Evolutionary conservation across 2,113 vertebrate genomes (phyloP).

Genomic region (Pseudopipra pipra): DNA sequence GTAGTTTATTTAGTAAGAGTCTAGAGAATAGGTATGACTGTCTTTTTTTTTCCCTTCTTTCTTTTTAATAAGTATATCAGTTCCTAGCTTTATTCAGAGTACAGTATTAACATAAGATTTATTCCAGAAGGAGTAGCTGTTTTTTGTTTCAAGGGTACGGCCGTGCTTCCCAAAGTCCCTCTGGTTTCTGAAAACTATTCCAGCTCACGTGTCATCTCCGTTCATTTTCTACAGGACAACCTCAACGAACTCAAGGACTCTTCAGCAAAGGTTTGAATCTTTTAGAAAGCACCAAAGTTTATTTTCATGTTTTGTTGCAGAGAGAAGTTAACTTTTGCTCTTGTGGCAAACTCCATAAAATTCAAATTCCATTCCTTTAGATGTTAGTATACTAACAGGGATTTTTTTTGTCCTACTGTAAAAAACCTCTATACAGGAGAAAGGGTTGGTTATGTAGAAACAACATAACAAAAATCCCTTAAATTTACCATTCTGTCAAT

Average conservation of each 20-base stretch:
- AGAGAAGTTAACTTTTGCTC: not conserved
- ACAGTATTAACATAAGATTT: slow-evolving; percentile 76
- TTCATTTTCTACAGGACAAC: slow-evolving; percentile 99
- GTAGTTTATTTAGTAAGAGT: slow-evolving; percentile 10
- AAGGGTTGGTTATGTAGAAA: not conserved
- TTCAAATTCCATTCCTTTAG: not conserved
- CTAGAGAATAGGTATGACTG: slow-evolving; percentile 38
- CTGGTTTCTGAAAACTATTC: slow-evolving; percentile 87
- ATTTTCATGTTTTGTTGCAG: not conserved
- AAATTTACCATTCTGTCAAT: not conserved
- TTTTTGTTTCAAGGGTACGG: slow-evolving; percentile 79
- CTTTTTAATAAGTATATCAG: not conserved
- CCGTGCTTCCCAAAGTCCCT: slow-evolving; percentile 79
- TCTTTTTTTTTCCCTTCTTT: not conserved
- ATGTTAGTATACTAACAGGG: not conserved
- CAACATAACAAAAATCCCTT: not conserved
- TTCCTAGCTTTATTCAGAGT: slow-evolving; percentile 56
- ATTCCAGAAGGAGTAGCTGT: slow-evolving; percentile 87
- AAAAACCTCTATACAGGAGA: not conserved
- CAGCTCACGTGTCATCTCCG: slow-evolving; percentile 99
- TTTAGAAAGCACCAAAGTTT: slow-evolving; percentile 58
- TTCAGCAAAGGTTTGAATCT: slow-evolving; percentile 92
- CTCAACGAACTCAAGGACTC: slow-evolving; percentile 98
- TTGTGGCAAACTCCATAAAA: not conserved
- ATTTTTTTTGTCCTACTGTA: not conserved